Evolutionary conservation across 1,140 invertebrate genomes (phyloP).

Genomic region (Manduca sexta): DNA sequence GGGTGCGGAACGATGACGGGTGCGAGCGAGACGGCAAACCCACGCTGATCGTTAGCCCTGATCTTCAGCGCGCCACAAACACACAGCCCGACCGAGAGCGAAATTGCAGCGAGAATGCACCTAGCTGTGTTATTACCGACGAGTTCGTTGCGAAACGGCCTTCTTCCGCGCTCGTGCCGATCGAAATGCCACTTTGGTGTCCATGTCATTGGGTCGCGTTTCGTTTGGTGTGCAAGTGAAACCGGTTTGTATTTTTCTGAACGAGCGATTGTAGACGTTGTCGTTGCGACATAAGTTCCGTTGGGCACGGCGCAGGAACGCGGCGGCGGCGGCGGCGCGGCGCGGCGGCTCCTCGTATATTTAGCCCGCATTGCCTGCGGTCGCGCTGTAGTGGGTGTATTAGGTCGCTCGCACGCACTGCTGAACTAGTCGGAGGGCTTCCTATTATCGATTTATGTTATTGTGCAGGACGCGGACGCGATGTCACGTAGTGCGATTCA

Average conservation of each 20-base stretch:
- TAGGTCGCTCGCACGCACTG: conserved; percentile 70
- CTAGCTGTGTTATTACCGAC: conserved; percentile 67
- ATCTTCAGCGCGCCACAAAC: conserved; percentile 72
- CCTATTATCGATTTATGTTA: conserved; percentile 70
- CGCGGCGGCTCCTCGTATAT: conserved; percentile 53
- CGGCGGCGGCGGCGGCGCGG: conserved; percentile 30
- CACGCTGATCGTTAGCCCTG: conserved; percentile 70
- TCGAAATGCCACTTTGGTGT: conserved; percentile 30
- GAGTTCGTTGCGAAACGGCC: conserved; percentile 48
- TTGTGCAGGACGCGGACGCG: conserved; percentile 43
- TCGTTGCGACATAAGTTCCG: conserved; percentile 49
- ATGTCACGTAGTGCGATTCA: conserved; percentile 34
- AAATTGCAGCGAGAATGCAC: conserved; percentile 72
- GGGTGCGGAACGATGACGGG: conserved; percentile 21
- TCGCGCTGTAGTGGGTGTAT: conserved; percentile 56
- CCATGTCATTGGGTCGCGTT: conserved; percentile 23
- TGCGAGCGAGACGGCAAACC: conserved; percentile 45
- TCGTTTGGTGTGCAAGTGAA: conserved; percentile 22
- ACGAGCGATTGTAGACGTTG: conserved; percentile 62
- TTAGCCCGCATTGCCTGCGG: conserved; percentile 67
- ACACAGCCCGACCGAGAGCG: conserved; percentile 70
- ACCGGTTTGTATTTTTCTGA: conserved; percentile 56
- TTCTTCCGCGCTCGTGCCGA: conserved; percentile 26
- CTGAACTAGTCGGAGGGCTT: conserved; percentile 70
- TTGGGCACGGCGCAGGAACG: too few relatives aligned